Conservation (phyloP, 2,797 vertebrate species). For the Spea hammondii region DNA sequence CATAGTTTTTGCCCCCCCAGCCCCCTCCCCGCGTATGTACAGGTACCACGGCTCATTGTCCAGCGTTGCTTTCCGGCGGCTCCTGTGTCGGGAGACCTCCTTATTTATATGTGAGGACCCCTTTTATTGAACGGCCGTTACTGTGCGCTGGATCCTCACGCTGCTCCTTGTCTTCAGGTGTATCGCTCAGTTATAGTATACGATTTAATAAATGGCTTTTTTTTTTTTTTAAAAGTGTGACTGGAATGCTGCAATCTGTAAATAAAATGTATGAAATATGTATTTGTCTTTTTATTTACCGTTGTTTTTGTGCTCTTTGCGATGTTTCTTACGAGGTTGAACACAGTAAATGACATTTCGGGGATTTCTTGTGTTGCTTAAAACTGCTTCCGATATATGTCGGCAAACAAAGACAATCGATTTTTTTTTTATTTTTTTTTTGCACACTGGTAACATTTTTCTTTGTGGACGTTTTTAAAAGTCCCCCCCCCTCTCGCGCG, state of each 20-base stretch:
- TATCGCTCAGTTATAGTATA: constrained; percentile 74
- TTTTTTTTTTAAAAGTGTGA: constrained; percentile 85
- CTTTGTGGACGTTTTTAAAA: no score
- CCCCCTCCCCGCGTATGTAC: neutral
- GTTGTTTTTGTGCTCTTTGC: constrained; percentile 76
- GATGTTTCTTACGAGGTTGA: constrained; percentile 12
- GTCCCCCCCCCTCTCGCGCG: no score
- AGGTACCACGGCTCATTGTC: no score
- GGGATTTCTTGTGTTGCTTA: no score
- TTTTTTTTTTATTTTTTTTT: no score
- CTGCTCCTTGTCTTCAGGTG: constrained; percentile 64
- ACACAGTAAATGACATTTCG: neutral
- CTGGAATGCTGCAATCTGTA: constrained; percentile 88
- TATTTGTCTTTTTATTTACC: constrained; percentile 99
- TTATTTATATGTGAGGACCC: no score
- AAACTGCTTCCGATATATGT: no score
- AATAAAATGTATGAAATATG: constrained; percentile 99
- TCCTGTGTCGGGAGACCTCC: no score
- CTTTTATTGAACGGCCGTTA: neutral
- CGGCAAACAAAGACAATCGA: no score
- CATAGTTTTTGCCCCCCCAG: neutral
- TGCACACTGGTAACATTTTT: no score
- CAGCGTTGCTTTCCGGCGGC: no score
- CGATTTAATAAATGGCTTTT: constrained; percentile 78
- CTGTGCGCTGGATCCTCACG: constrained; percentile 14